These are phyloP conservation scores for Drosophila nigritarsus DNA, from an alignment of 2,888 invertebrate species.

Conservation along the genomic window DNA sequence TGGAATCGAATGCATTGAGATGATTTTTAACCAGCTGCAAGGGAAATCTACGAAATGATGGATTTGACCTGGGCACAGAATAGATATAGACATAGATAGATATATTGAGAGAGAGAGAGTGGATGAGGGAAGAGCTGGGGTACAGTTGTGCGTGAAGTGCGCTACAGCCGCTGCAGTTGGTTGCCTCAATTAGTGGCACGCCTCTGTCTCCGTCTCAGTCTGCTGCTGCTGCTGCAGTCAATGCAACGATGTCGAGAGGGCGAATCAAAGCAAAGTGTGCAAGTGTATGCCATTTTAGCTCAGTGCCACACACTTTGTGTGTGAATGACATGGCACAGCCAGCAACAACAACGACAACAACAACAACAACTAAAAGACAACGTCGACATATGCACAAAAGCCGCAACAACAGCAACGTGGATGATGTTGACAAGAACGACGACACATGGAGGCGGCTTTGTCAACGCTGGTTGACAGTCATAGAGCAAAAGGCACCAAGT, in stretches of 20 bases:
- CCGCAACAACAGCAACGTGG: slow-evolving; percentile 26
- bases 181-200: slow-evolving; percentile 79
- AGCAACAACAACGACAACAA: slow-evolving; percentile 36
- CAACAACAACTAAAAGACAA: slow-evolving; percentile 57
- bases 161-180: slow-evolving; percentile 65
- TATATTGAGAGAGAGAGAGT: neutral
- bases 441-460: slow-evolving; percentile 76
- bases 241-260: slow-evolving; percentile 33
- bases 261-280: slow-evolving; percentile 70
- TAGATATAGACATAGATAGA: neutral
- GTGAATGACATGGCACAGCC: slow-evolving; percentile 76
- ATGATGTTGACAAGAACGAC: slow-evolving; percentile 49
- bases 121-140: neutral
- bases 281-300: slow-evolving; percentile 75
- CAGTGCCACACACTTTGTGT: slow-evolving; percentile 74
- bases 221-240: slow-evolving; percentile 9
- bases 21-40: neutral
- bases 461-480: slow-evolving; percentile 62
- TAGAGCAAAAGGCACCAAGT: slow-evolving; percentile 42
- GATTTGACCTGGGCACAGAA: slow-evolving; percentile 4
- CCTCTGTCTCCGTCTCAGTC: slow-evolving; percentile 25
- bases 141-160: slow-evolving; percentile 62
- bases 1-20: neutral
- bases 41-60: neutral
- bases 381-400: slow-evolving; percentile 69